Percentiles rank a stretch among this genome's conserved stretches.
Evolutionary conservation across 2,888 invertebrate genomes (phyloP).

Genomic region (Yponomeuta malinellus): DNA sequence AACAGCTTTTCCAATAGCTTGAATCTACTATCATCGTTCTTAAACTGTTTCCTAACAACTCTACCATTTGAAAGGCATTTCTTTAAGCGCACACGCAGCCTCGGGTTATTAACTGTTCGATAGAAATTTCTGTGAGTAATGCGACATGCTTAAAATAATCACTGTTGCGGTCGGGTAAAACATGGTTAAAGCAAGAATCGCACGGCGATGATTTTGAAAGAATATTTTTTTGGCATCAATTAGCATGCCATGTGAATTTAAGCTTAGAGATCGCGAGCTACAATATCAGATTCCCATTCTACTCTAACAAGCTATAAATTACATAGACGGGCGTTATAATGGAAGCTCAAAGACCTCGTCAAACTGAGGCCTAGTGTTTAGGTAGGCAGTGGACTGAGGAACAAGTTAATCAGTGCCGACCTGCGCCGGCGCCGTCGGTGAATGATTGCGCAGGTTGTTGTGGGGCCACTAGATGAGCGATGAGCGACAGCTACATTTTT

Average conservation of each 20-base stretch:
- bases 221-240: no score
- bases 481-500: neutral
- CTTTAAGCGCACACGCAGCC: neutral
- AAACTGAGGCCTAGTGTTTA: neutral
- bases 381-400: neutral
- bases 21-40: neutral
- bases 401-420: conserved; percentile 2
- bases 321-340: neutral
- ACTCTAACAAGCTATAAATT: neutral
- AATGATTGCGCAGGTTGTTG: neutral
- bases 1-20: neutral
- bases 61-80: neutral
- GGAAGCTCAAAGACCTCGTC: neutral
- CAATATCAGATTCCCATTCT: neutral
- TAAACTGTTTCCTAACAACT: neutral
- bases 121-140: neutral
- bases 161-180: neutral
- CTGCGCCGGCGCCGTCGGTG: neutral
- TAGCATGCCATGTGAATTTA: no score
- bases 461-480: neutral
- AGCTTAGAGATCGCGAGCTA: no score
- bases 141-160: neutral
- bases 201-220: no score
- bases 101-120: neutral
- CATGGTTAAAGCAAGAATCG: neutral